Percentiles rank a stretch among this genome's conserved stretches.
These are phyloP conservation scores for Lonchura striata DNA, from an alignment of 2,113 vertebrate species.

Conservation along the genomic window DNA sequence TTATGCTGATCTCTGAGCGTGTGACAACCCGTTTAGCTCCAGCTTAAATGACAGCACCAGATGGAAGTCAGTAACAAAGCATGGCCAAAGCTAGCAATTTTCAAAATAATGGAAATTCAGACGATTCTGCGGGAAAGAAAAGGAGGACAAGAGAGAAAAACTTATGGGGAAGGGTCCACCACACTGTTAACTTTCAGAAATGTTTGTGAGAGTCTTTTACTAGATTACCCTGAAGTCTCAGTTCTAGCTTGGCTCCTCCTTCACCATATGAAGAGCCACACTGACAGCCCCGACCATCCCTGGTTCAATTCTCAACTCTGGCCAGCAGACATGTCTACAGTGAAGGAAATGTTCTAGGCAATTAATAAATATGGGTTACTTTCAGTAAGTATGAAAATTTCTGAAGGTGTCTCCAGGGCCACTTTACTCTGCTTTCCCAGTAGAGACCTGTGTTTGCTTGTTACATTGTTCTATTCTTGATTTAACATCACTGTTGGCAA, in stretches of 20 bases:
- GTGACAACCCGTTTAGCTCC: conserved; percentile 38
- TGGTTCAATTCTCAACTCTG: background rate
- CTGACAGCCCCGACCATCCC: background rate
- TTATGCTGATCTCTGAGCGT: conserved; percentile 28
- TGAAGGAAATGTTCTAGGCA: background rate
- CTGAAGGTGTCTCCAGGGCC: background rate
- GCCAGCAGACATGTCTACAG: background rate
- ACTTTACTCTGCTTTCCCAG: background rate
- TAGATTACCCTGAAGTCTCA: background rate
- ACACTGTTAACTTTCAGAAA: background rate
- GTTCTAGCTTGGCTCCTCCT: background rate
- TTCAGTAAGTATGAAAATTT: background rate
- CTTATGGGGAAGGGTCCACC: background rate
- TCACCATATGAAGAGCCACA: background rate
- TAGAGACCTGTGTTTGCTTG: background rate
- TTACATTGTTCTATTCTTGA: background rate
- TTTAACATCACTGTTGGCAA: background rate
- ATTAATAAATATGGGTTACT: background rate
- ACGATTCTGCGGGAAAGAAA: background rate
- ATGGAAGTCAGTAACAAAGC: conserved; percentile 30
- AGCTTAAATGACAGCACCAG: conserved; percentile 48
- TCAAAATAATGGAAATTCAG: conserved; percentile 14
- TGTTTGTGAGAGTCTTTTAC: background rate
- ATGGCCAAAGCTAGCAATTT: background rate
- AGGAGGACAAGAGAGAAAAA: background rate